Conservation (phyloP, 2,113 vertebrate species). For the Columba livia region DNA sequence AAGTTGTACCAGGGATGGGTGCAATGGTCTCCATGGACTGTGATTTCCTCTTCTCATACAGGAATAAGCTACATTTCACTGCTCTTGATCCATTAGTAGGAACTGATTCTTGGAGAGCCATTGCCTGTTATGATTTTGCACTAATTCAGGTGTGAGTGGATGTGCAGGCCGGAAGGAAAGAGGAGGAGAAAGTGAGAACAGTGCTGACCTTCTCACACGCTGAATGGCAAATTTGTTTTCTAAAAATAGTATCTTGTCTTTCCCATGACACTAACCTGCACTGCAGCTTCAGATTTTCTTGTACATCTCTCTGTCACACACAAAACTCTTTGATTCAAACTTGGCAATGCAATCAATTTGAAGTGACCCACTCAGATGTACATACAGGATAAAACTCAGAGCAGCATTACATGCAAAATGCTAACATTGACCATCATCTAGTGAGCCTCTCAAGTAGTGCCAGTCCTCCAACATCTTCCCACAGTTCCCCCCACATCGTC, state of each 20-base stretch:
- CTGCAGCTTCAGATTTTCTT: background rate
- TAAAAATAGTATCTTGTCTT: background rate
- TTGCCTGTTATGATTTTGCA: background rate
- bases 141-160: background rate
- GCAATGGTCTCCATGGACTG: background rate
- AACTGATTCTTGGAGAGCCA: background rate
- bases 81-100: background rate
- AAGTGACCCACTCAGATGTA: background rate
- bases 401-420: background rate
- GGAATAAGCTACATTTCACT: background rate
- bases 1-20: background rate
- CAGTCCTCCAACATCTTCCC: background rate
- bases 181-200: background rate
- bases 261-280: background rate
- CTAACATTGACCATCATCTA: background rate
- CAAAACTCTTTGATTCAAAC: background rate
- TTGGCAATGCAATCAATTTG: background rate
- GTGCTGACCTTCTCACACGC: background rate
- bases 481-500: background rate
- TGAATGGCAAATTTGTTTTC: background rate
- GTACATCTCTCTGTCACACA: background rate
- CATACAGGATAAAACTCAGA: background rate
- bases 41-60: background rate
- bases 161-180: background rate
- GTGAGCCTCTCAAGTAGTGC: background rate